Evolutionary conservation across 2,888 invertebrate genomes (phyloP), one percentile per base, ranked within the genome.

Genomic region (Volucella inanis): DNA sequence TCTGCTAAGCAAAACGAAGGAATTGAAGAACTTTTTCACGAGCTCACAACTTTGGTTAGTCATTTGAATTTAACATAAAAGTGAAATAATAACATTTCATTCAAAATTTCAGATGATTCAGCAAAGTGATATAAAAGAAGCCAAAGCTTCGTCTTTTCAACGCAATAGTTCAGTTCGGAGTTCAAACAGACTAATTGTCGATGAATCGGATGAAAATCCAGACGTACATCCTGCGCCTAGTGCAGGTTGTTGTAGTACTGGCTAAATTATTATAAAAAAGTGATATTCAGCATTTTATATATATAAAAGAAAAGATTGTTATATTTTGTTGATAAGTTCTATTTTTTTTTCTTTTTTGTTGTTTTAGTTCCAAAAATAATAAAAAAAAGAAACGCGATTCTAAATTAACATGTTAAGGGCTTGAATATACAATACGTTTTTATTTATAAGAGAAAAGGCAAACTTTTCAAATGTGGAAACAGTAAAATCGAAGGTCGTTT

Each of bases 1-100:
- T 98, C 98, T 41, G 99, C 99, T 0, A 99, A 99, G 92, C 92
- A 95, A 79, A 98, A 98, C 91, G 94, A 96, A 91, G 98, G 98
- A 41, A 96, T 98, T 6, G 97, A 98, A 90, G 98, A 98, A 83
- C 93, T 98, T 90, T 98, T 98, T 91, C 92, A 98, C 61, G 95
- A 96, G 87, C 92, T 99, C 79, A 96, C 97, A 47, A 94, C 95
- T 88, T 96, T 97, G 95, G 94, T 97, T 72, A n/a, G 43, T 49
- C 3, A 41, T 8, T 3, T 10, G 43, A 2, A 10, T 61, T 11
- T 2, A 4, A 14, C 1, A 18, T 12, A 3, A 18, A 22, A 6
- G 10, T 43, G 2, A 70, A 54, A 12, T 12, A 11, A 3, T 15
- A 31, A 68, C 62, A 45, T 38, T 22, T 41, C 3, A 22, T n/a